Evolutionary conservation across 2,888 invertebrate genomes (phyloP).

Genomic region (Epistrophe eligans): DNA sequence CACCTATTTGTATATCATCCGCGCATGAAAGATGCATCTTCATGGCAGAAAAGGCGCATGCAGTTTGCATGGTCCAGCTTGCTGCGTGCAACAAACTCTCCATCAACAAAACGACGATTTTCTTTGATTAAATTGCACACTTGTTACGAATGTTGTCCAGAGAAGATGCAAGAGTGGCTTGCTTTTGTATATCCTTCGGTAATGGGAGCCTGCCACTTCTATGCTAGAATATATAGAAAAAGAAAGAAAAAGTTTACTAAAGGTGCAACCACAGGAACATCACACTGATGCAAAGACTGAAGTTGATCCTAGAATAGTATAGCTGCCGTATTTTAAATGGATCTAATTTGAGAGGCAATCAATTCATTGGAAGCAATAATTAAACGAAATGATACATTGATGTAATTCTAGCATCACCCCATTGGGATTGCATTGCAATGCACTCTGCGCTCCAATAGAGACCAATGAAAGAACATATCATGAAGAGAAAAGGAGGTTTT

Average conservation of each 20-base stretch:
- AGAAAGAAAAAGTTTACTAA: slow-evolving; percentile 48
- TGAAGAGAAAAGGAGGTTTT: slow-evolving; percentile 29
- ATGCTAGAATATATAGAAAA: too few relatives aligned
- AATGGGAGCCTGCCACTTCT: slow-evolving; percentile 24
- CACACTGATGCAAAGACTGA: neutral
- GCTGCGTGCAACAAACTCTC: slow-evolving; percentile 56
- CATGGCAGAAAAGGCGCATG: slow-evolving; percentile 16
- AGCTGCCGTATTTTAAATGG: slow-evolving; percentile 73
- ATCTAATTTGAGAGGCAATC: slow-evolving; percentile 76
- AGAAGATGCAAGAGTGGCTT: slow-evolving; percentile 37
- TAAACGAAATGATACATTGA: slow-evolving; percentile 76
- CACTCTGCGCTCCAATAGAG: neutral
- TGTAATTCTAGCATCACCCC: slow-evolving; percentile 62
- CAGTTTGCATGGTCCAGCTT: neutral
- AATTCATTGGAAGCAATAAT: slow-evolving; percentile 75
- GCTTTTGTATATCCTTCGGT: slow-evolving; percentile 11
- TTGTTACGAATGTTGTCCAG: slow-evolving; percentile 48
- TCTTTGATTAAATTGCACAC: slow-evolving; percentile 74
- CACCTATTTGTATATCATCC: slow-evolving; percentile 68
- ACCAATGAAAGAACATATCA: too few relatives aligned
- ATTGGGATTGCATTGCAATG: slow-evolving; percentile 1
- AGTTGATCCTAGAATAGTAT: slow-evolving; percentile 20
- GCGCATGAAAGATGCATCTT: slow-evolving; percentile 50
- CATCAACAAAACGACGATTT: slow-evolving; percentile 61
- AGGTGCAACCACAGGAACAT: slow-evolving; percentile 51